Conservation (phyloP, 2,113 vertebrate species). For the Dipodomys merriami region DNA sequence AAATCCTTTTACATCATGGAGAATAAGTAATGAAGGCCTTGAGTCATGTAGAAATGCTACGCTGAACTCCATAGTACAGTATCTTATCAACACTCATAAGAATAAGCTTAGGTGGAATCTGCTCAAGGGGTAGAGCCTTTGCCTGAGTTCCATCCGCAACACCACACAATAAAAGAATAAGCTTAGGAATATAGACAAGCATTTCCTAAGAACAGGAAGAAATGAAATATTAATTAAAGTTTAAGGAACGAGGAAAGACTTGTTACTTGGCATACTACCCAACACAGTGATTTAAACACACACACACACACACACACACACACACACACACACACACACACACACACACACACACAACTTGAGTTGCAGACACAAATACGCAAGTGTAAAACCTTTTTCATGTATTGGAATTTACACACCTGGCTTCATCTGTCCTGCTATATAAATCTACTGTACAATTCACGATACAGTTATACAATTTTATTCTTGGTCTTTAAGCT, state of each 20-base stretch:
- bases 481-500: slow-evolving; percentile 48
- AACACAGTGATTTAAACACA: background rate
- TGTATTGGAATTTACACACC: background rate
- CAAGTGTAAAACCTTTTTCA: background rate
- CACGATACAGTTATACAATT: background rate
- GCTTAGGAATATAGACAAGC: slow-evolving; percentile 63
- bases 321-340: no score
- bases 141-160: no score
- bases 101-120: slow-evolving; percentile 55
- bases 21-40: background rate
- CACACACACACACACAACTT: background rate
- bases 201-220: slow-evolving; percentile 57
- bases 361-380: background rate
- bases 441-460: background rate
- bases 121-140: no score
- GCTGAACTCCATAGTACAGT: slow-evolving; percentile 63
- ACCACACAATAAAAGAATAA: slow-evolving; percentile 30
- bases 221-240: slow-evolving; percentile 72
- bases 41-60: slow-evolving; percentile 33
- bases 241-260: slow-evolving; percentile 42
- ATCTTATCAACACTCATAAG: slow-evolving; percentile 62
- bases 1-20: slow-evolving; percentile 21
- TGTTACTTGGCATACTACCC: background rate
- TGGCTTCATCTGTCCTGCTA: background rate
- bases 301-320: no score